These are phyloP conservation scores for Turnix velox DNA, from an alignment of 2,113 vertebrate species.

Conservation along the genomic window DNA sequence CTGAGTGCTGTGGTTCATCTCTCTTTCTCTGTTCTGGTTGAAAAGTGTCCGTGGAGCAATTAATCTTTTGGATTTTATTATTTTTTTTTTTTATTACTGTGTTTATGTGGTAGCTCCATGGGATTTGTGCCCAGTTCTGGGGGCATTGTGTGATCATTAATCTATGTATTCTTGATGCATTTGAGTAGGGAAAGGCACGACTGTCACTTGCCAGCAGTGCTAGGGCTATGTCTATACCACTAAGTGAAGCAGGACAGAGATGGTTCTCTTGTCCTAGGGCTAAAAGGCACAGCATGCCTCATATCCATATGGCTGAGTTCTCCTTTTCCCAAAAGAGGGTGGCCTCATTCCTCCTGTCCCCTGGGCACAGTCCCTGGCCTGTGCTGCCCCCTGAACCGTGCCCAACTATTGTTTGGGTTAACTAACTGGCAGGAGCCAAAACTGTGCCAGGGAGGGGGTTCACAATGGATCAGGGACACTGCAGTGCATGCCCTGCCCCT, in stretches of 20 bases:
- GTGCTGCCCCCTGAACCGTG: neutral
- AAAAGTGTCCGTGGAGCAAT: neutral
- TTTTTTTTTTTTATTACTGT: neutral
- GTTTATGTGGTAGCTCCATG: neutral
- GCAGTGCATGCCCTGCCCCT: neutral
- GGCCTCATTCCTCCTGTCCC: neutral
- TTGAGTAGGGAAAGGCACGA: neutral
- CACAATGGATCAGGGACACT: neutral
- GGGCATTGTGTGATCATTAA: neutral
- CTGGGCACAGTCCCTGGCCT: neutral
- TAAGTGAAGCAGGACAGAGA: neutral
- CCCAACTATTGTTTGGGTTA: constrained; percentile 53
- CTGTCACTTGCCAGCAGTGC: neutral
- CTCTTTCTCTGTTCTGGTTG: neutral
- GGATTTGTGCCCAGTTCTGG: neutral
- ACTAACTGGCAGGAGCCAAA: neutral
- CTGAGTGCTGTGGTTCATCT: neutral
- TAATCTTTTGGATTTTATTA: too few species aligned
- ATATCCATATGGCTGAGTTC: neutral
- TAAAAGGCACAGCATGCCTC: neutral
- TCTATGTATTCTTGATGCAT: neutral
- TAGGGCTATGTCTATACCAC: neutral
- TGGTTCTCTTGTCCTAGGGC: neutral
- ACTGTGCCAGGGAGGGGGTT: neutral
- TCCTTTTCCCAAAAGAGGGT: neutral